Evolutionary conservation across 1,140 invertebrate species (phyloP), one percentile per base, ranked within the genome.

Genomic region (Stegodyphus mimosarum): DNA sequence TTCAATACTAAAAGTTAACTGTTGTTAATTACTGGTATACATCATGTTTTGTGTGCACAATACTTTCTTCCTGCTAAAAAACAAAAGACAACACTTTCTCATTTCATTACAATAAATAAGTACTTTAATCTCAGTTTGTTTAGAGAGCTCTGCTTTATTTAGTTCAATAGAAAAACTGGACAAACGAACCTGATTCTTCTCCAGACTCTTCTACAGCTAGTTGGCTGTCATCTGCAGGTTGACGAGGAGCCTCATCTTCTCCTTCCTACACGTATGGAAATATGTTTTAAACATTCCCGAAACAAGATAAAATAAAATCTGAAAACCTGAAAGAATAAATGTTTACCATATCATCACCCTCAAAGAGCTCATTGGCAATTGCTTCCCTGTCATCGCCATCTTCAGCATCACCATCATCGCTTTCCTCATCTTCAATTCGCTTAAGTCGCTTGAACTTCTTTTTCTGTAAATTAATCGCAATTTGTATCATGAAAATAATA

Each of bases 341-440:
- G 63, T 63, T 93, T 93, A 96, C 96, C 89, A 96, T 95, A 90
- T 96, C 96, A 86, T 95, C 95, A 50, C 93, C 94, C 88, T 94
- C 94, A 91, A 98, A 98, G 13, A 98, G 91, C 89, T 97, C 95
- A 90, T 96, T 96, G 0, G 96, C 96, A 89, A 97, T 97, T 11
- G 94, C 95, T 89, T 97, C 95, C 87, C 95, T 91, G 80, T 89
- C 83, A 86, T 89, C 86, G 49, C 74, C 49, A 15, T 87, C 79
- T 51, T 79, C 84, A 75, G 52, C 78, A 49, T 84, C 89, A 15
- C 88, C 88, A 13, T 95, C 95, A 88, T 94, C 94, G 89, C 97
- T 96, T 92, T 96, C 95, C 90, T 96, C 94, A 92, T 96, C 95
- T 90, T 95, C 94, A 88, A 97, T 93, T 75, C 95, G 92, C 87